Evolutionary conservation across 1,140 invertebrate genomes (phyloP).

Genomic region (Heliconius melpomene): DNA sequence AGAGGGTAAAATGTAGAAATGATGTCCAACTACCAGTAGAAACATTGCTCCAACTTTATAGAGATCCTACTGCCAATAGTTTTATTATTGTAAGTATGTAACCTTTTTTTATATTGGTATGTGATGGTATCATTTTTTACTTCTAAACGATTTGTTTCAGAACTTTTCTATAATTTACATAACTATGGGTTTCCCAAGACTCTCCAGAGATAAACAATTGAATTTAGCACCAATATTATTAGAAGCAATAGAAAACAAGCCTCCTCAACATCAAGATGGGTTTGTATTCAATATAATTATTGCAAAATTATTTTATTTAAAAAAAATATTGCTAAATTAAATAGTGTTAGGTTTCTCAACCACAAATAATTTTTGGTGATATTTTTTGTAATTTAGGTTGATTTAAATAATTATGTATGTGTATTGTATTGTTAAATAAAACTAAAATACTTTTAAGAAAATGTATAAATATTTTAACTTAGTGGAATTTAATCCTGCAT

Average conservation of each 20-base stretch:
- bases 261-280: slow-evolving; percentile 93
- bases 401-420: no score
- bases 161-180: slow-evolving; percentile 98
- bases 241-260: slow-evolving; percentile 90
- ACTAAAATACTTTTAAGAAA: no score
- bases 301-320: background rate
- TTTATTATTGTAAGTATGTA: slow-evolving; percentile 89
- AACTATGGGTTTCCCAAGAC: slow-evolving; percentile 93
- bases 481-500: no score
- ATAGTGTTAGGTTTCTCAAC: background rate
- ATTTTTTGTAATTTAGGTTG: no score
- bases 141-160: slow-evolving; percentile 76
- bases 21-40: slow-evolving; percentile 94
- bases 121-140: background rate
- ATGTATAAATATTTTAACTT: no score
- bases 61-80: slow-evolving; percentile 88
- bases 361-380: no score
- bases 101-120: background rate
- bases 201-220: slow-evolving; percentile 88
- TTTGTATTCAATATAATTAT: slow-evolving; percentile 65
- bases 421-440: no score
- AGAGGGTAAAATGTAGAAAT: slow-evolving; percentile 91
- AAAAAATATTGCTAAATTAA: background rate
- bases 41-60: slow-evolving; percentile 90
- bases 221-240: slow-evolving; percentile 89